Base-by-base conservation (phyloP, 2,888 invertebrate genomes). In the Cerastis leucographa region DNA sequence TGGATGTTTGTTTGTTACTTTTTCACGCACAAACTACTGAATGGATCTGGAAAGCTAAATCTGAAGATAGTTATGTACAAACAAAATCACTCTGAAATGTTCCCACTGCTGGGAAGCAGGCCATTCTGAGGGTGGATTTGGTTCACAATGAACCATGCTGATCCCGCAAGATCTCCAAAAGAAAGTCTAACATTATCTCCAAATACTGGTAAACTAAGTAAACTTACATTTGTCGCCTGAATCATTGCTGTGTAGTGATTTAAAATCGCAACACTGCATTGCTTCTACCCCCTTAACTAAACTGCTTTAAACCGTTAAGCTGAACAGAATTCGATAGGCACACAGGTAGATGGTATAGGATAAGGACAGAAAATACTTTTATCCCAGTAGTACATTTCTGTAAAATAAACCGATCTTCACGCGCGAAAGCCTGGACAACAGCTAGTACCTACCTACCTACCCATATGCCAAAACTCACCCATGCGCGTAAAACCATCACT, bases 171-270 rank as follows among this genome's bases (percentile, higher is more conserved):
- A 19, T 59, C 29, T 29, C 19, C 4, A 59, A 59, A 17, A 59
- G 56, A 17, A 59, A 2, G 17, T 9, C 29, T 29, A n/a, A 29
- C 17, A 7, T 54, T 7, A 12, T 25, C n/a, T 25, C 8, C 2
- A n/a, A 54, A 11, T 74, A 40, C 22, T 61, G 22, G 17, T 59
- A 8, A 2, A 25, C 25, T 59, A 59, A 29, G 29, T 56, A 73
- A 74, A 29, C 19, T n/a, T n/a, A 62, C 62, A 64, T 14, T 54
- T 65, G 3, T 12, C 14, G 19, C 25, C 2, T 54, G 65, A 75
- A 75, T 51, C 75, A 65, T 75, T 44, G 22, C 51, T 51, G 19
- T 75, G 75, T 75, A 22, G 75, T 22, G 75, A 75, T 51, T 51
- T 1, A 29, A 29, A 19, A 59, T 19, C 29, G 4, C 59, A 19